Evolutionary conservation across 2,797 vertebrate genomes (phyloP).

Genomic region (Diplodus sargus): DNA sequence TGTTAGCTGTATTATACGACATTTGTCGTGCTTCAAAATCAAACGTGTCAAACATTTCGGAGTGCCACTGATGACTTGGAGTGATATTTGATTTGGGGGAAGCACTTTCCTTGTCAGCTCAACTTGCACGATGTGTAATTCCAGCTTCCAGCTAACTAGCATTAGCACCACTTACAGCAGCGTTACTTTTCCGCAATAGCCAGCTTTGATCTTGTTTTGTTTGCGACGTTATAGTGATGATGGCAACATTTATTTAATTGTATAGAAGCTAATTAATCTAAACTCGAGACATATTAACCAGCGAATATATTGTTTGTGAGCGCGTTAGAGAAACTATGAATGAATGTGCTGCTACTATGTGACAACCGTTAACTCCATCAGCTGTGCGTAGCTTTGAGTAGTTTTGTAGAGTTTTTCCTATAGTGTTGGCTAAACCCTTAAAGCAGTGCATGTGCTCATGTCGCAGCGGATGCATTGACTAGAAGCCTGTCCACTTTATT

Average conservation of each 20-base stretch:
- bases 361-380: neutral
- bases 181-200: neutral
- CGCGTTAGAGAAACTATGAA: no score
- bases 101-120: no score
- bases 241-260: neutral
- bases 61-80: fast-evolving
- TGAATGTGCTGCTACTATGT: neutral
- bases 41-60: fast-evolving
- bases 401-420: neutral
- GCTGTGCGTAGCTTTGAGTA: neutral
- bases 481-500: neutral
- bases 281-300: neutral
- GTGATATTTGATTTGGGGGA: neutral
- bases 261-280: no score
- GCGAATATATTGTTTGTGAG: neutral
- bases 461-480: fast-evolving
- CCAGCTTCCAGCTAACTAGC: slow-evolving; percentile 5
- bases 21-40: neutral
- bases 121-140: neutral
- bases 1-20: neutral
- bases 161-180: neutral
- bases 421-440: neutral
- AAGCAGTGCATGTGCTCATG: neutral
- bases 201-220: neutral
- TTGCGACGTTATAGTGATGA: neutral